Evolutionary conservation across 2,113 vertebrate genomes (phyloP).

Genomic region (Nycticryphes semicollaris): DNA sequence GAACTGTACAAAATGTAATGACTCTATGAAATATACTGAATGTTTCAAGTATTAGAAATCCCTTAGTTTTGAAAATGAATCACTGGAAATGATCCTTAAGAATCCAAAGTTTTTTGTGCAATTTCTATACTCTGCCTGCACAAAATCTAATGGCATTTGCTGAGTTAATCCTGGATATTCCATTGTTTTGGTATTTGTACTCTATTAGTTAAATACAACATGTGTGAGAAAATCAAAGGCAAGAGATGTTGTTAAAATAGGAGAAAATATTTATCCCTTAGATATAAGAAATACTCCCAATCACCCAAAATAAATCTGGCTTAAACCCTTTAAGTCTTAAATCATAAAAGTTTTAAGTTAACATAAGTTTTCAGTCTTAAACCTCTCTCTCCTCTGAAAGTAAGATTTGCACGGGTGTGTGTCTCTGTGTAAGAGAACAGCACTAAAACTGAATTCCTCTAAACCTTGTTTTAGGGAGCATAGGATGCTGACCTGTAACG

Average conservation of each 20-base stretch:
- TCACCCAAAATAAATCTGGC: constrained; percentile 43
- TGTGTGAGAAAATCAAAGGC: constrained; percentile 59
- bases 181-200: constrained; percentile 61
- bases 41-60: constrained; percentile 60
- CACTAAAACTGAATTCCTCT: constrained; percentile 29
- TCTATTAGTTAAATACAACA: constrained; percentile 64
- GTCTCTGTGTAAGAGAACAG: neutral
- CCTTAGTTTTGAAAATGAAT: constrained; percentile 53
- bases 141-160: constrained; percentile 61
- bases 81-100: constrained; percentile 48
- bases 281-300: neutral
- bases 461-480: constrained; percentile 23
- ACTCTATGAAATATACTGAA: constrained; percentile 54
- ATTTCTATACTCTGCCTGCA: constrained; percentile 23
- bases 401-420: neutral
- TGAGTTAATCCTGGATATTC: constrained; percentile 65
- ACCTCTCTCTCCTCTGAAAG: constrained; percentile 2
- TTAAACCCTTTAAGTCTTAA: constrained; percentile 63
- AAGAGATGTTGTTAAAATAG: constrained; percentile 43
- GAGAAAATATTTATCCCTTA: constrained; percentile 55
- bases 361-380: constrained; percentile 42
- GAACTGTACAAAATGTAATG: constrained; percentile 60
- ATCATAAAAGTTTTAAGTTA: constrained; percentile 62
- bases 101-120: constrained; percentile 45
- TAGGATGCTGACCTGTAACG: neutral